Percentiles rank a stretch among this genome's conserved stretches.
phyloP scores from a whole-genome alignment of 2,797 vertebrate genomes.

The Neopelma chrysocephalum region DNA sequence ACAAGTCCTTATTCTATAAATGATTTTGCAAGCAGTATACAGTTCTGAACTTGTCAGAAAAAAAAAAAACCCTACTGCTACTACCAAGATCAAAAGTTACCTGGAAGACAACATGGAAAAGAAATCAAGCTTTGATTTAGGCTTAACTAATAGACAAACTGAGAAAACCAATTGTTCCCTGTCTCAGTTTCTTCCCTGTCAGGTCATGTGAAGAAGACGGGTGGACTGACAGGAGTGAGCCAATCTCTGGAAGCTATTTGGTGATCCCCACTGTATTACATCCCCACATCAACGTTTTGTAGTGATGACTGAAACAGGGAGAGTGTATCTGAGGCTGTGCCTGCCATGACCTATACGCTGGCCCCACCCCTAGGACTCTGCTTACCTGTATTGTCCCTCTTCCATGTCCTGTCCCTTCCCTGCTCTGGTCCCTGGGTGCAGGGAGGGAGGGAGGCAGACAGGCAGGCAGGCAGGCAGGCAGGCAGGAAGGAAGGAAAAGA shows the following conservation, averaged over 20 bases:
- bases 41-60: background rate
- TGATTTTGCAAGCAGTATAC: background rate
- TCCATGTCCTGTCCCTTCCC: background rate
- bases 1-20: background rate
- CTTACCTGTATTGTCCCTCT: background rate
- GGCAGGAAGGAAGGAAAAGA: too few species aligned
- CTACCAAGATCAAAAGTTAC: background rate
- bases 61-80: background rate
- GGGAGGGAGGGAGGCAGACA: background rate
- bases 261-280: background rate
- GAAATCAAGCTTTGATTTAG: background rate
- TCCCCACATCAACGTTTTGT: background rate
- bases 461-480: background rate
- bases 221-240: background rate
- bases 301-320: background rate
- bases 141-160: background rate
- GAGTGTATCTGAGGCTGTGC: background rate
- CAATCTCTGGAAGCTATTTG: background rate
- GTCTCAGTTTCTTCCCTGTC: background rate
- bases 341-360: background rate
- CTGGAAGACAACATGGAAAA: background rate
- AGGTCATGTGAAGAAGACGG: background rate
- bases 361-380: background rate
- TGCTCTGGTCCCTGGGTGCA: background rate
- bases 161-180: background rate